phyloP scores from a whole-genome alignment of 2,888 invertebrate genomes.

The Epinotia nisella region DNA sequence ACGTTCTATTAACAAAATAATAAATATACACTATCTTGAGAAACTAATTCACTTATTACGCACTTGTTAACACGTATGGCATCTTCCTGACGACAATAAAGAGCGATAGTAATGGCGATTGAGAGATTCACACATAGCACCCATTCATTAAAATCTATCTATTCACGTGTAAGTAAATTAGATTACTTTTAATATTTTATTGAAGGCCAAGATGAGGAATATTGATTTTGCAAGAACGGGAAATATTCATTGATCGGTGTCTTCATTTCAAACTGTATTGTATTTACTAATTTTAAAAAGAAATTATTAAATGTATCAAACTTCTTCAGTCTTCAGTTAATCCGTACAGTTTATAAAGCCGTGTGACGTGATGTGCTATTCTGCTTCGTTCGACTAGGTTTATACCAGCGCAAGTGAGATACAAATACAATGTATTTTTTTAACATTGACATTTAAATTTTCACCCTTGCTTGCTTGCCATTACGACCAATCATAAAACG shows the following conservation, averaged over 20 bases:
- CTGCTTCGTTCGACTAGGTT: background rate
- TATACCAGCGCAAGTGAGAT: conserved; percentile 27
- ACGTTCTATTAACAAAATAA: conserved; percentile 63
- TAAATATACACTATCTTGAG: conserved; percentile 50
- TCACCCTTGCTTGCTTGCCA: conserved; percentile 22
- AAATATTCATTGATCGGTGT: conserved; percentile 38
- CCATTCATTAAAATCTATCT: conserved; percentile 43
- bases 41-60: conserved; percentile 28
- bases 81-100: conserved; percentile 32
- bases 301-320: conserved; percentile 36
- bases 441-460: conserved; percentile 35
- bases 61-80: conserved; percentile 29
- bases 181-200: conserved; percentile 41
- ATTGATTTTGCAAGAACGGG: conserved; percentile 38
- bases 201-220: conserved; percentile 35
- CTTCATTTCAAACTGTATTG: conserved; percentile 38
- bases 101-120: conserved; percentile 53
- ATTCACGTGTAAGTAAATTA: conserved; percentile 43
- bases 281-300: conserved; percentile 42
- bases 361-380: conserved; percentile 21
- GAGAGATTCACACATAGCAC: conserved; percentile 40
- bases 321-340: conserved; percentile 32
- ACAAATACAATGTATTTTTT: conserved; percentile 22
- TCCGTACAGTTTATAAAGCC: conserved; percentile 30
- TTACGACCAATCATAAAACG: conserved; percentile 39